Conservation (phyloP, 1,140 invertebrate genomes). For the Paraescarpia echinospica region DNA sequence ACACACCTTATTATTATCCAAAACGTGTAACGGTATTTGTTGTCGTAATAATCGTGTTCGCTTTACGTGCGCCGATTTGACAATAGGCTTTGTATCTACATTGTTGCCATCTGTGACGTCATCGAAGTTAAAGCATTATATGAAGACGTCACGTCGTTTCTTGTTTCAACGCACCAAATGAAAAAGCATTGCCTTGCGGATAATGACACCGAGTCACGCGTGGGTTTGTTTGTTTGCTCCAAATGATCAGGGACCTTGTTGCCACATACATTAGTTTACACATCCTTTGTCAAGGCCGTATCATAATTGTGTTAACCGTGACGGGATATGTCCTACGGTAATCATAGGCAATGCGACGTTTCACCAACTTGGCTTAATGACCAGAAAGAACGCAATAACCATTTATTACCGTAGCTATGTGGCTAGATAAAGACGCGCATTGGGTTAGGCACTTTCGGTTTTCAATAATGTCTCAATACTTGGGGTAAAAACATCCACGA, state of each 20-base stretch:
- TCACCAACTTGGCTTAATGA: neutral
- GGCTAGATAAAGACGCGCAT: neutral
- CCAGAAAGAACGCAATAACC: neutral
- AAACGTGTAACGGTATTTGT: neutral
- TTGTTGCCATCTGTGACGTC: slow-evolving; percentile 3
- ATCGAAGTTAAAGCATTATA: neutral
- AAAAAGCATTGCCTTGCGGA: neutral
- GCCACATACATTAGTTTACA: neutral
- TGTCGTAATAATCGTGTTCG: slow-evolving; percentile 5
- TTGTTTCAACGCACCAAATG: neutral
- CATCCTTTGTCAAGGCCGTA: neutral
- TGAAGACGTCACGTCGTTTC: neutral
- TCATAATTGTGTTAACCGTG: neutral
- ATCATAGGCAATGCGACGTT: neutral
- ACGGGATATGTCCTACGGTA: neutral
- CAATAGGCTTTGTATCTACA: neutral
- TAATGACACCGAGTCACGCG: neutral
- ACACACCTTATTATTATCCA: neutral
- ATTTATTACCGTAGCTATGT: neutral
- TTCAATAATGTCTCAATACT: no score
- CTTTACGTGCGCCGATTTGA: neutral
- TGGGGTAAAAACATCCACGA: no score
- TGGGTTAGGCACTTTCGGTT: neutral
- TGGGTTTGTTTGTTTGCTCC: neutral
- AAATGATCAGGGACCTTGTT: neutral